A percentile compares a stretch with the other conserved stretches of the same genome.
phyloP scores from a whole-genome alignment of 2,113 vertebrate species.

The Origma solitaria region DNA sequence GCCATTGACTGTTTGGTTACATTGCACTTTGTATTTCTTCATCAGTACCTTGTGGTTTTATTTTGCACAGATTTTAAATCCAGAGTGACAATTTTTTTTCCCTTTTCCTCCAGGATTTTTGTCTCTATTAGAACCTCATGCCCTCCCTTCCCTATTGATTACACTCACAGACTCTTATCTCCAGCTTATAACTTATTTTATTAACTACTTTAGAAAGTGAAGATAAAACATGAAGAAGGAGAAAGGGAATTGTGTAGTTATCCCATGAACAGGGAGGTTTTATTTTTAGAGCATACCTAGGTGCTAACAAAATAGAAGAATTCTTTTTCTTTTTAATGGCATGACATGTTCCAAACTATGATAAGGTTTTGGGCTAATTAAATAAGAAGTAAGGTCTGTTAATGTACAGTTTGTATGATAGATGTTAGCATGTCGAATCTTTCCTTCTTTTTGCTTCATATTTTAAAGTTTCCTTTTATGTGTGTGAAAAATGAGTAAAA shows the following conservation, averaged over 20 bases:
- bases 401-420: conserved; percentile 40
- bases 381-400: conserved; percentile 54
- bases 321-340: conserved; percentile 1
- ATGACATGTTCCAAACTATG: conserved; percentile 47
- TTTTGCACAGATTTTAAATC: background rate
- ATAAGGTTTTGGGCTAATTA: conserved; percentile 62
- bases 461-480: conserved; percentile 73
- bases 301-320: conserved; percentile 1
- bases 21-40: background rate
- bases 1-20: conserved; percentile 7
- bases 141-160: background rate
- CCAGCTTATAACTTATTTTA: conserved; percentile 13
- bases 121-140: background rate
- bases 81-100: background rate
- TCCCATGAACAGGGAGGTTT: background rate
- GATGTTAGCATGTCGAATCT: conserved; percentile 7
- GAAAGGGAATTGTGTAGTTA: conserved; percentile 5
- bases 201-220: background rate
- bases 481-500: conserved; percentile 76
- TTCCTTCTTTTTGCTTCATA: conserved; percentile 52
- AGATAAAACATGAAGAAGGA: background rate
- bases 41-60: background rate
- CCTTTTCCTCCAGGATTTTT: background rate
- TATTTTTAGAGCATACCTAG: background rate
- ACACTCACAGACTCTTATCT: background rate